A percentile compares a stretch with the other conserved stretches of the same genome.
Conservation (phyloP, 2,888 invertebrate species). For the Charanyca ferruginea region DNA sequence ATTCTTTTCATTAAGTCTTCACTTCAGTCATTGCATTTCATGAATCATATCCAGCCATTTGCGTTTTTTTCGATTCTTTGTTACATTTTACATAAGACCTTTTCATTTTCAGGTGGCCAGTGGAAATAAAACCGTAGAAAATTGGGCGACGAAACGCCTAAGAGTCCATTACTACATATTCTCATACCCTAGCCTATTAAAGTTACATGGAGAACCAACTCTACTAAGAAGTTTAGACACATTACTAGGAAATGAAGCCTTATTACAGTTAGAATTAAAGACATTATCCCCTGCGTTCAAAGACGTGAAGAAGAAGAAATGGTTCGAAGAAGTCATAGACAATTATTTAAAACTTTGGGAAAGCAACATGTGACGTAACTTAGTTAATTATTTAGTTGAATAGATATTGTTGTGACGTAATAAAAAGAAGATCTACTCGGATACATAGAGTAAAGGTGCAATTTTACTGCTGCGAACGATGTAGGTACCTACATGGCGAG, state of each 20-base stretch:
- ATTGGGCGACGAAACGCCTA: conserved; percentile 94
- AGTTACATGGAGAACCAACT: conserved; percentile 95
- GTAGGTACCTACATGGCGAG: too few species aligned
- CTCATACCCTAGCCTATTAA: conserved; percentile 95
- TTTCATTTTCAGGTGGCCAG: conserved; percentile 92
- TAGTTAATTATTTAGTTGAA: conserved; percentile 57
- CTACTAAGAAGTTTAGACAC: conserved; percentile 93
- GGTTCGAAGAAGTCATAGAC: conserved; percentile 97
- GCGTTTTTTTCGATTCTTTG: background rate
- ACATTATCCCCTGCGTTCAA: conserved; percentile 95
- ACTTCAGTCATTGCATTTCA: conserved; percentile 5
- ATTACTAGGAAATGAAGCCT: conserved; percentile 95
- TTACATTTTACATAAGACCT: conserved; percentile 7
- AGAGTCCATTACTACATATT: conserved; percentile 95
- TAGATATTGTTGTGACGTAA: conserved; percentile 57
- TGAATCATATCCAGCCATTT: background rate
- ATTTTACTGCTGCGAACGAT: background rate
- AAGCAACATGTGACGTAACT: conserved; percentile 94
- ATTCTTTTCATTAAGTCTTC: conserved; percentile 2
- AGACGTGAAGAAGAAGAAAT: conserved; percentile 93
- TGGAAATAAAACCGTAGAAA: conserved; percentile 94
- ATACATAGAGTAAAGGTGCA: conserved; percentile 13
- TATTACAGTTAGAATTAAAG: conserved; percentile 95
- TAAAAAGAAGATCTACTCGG: conserved; percentile 23
- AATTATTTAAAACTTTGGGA: conserved; percentile 98